These are phyloP conservation scores for Myiothlypis coronata DNA, from an alignment of 2,797 vertebrate genomes.

Conservation along the genomic window DNA sequence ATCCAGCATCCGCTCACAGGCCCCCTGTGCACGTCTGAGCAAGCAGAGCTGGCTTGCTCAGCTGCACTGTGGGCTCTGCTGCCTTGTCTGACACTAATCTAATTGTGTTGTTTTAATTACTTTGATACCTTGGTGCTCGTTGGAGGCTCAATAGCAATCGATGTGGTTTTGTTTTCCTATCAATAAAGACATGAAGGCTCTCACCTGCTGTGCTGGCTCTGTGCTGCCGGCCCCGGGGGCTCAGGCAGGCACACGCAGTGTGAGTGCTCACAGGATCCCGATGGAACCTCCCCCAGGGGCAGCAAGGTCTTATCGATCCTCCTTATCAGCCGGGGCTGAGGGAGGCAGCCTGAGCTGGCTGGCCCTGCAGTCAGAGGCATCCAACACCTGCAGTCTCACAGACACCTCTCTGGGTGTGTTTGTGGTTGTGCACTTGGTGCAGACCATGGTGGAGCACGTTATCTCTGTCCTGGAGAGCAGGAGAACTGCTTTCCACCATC, in stretches of 20 bases:
- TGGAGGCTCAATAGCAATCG: conserved; percentile 13
- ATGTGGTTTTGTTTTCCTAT: conserved; percentile 4
- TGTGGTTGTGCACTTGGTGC: background rate
- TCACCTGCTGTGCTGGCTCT: background rate
- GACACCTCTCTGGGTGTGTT: accelerated
- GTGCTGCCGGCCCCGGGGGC: background rate
- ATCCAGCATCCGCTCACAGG: background rate
- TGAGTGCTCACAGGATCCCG: background rate
- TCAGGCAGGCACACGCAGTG: accelerated
- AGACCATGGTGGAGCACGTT: accelerated
- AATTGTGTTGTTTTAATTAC: conserved; percentile 57
- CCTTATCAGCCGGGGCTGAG: background rate
- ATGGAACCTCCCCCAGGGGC: background rate
- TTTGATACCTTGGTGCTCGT: conserved; percentile 23
- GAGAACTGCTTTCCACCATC: background rate
- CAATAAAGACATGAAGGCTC: background rate
- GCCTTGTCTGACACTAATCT: background rate
- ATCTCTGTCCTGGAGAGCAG: background rate
- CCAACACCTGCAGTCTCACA: accelerated
- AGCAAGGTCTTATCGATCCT: accelerated
- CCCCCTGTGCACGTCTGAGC: accelerated
- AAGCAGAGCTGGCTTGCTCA: background rate
- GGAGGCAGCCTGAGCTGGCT: background rate
- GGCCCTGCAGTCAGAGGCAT: background rate
- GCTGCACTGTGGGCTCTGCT: background rate